Conservation (phyloP, 2,797 vertebrate species). For the Poecilia velifera region DNA sequence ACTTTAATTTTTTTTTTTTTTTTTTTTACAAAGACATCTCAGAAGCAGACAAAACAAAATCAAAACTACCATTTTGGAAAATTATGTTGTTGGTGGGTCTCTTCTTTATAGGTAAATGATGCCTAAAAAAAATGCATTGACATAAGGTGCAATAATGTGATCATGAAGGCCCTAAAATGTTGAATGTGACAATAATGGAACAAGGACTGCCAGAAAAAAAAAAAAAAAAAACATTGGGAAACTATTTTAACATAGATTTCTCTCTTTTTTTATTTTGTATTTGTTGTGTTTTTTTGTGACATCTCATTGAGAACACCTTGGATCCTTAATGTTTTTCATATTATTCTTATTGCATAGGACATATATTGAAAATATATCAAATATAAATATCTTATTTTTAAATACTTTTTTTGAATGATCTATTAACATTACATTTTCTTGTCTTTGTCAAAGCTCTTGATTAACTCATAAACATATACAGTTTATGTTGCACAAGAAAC, state of each 20-base stretch:
- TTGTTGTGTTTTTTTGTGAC: background rate
- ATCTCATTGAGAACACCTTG: background rate
- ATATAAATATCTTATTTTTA: too few relatives aligned
- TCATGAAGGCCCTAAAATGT: background rate
- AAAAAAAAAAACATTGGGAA: background rate
- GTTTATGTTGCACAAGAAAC: background rate
- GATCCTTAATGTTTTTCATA: background rate
- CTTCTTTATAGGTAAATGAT: background rate
- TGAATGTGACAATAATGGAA: background rate
- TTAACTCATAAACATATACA: background rate
- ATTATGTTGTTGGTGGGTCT: background rate
- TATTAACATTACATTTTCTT: too few relatives aligned
- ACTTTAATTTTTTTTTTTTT: background rate
- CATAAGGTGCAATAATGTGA: background rate
- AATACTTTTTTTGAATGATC: too few relatives aligned
- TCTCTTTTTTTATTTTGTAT: background rate
- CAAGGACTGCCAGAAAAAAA: background rate
- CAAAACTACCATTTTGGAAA: background rate
- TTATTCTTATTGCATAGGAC: background rate
- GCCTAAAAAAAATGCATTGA: background rate
- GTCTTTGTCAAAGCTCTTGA: background rate
- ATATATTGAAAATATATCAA: too few relatives aligned
- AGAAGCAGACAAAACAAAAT: background rate
- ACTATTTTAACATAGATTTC: background rate
- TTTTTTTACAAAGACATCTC: too few relatives aligned